phyloP scores from a whole-genome alignment of 2,113 vertebrate species.

The Lamprotornis superbus region DNA sequence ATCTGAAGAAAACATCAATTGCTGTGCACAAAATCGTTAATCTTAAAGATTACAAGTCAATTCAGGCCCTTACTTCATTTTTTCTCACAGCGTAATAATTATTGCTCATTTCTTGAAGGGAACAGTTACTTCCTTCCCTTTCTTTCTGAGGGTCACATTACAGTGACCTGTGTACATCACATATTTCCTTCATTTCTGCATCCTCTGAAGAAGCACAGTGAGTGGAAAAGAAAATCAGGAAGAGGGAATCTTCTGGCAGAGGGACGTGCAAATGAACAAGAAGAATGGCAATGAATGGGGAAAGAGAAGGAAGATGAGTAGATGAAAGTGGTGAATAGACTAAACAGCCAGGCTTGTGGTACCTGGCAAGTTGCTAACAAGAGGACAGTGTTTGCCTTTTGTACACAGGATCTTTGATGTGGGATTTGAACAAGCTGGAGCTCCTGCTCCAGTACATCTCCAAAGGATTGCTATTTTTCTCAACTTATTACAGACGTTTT shows the following conservation, averaged over 20 bases:
- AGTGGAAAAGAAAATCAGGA: not conserved
- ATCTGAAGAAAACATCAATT: not conserved
- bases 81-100: not conserved
- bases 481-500: rapidly evolving
- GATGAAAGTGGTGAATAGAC: not conserved
- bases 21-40: not conserved
- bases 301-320: not conserved
- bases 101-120: not conserved
- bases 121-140: not conserved
- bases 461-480: not conserved
- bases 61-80: not conserved
- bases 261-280: rapidly evolving
- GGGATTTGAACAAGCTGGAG: not conserved
- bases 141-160: not conserved
- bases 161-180: not conserved
- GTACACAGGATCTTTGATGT: not conserved
- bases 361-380: not conserved
- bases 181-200: not conserved
- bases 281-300: not conserved
- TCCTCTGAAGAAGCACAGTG: not conserved
- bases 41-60: not conserved
- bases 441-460: not conserved
- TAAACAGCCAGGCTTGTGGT: not conserved
- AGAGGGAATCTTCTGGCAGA: not conserved
- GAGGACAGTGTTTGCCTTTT: not conserved